Evolutionary conservation across 1,140 invertebrate species (phyloP).

Genomic region (Colletes latitarsis): DNA sequence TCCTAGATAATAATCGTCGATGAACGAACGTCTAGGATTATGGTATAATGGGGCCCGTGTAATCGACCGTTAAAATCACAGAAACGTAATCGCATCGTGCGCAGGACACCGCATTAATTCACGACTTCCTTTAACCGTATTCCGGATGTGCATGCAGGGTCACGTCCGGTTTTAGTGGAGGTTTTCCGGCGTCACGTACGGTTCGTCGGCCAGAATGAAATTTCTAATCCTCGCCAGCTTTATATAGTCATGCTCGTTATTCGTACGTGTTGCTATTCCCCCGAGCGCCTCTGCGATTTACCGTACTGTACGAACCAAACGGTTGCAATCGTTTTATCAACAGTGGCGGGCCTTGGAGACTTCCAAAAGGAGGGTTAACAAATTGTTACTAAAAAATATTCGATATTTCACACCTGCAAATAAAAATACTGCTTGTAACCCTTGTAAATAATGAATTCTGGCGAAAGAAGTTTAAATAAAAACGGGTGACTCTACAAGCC

Average conservation of each 20-base stretch:
- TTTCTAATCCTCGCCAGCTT: conserved; percentile 57
- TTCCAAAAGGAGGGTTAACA: too few relatives aligned
- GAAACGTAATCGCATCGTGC: conserved; percentile 70
- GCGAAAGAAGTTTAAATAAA: too few relatives aligned
- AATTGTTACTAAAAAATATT: too few relatives aligned
- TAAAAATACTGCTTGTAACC: too few relatives aligned
- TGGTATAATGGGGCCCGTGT: not conserved
- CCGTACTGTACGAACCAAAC: not conserved
- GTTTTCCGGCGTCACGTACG: conserved; percentile 71
- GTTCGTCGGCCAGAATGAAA: conserved; percentile 53
- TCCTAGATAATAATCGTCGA: not conserved
- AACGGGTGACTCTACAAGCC: too few relatives aligned
- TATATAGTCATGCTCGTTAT: conserved; percentile 55
- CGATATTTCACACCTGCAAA: too few relatives aligned
- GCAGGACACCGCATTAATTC: conserved; percentile 70
- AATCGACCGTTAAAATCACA: conserved; percentile 43
- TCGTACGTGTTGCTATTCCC: conserved; percentile 15
- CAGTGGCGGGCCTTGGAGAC: too few relatives aligned
- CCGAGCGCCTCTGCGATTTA: not conserved
- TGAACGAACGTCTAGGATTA: not conserved
- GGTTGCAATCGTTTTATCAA: not conserved
- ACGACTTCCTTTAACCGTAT: conserved; percentile 75
- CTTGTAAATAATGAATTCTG: too few relatives aligned
- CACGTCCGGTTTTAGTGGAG: conserved; percentile 75
- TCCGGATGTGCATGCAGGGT: conserved; percentile 75